Base-by-base conservation (phyloP, 2,113 vertebrate species). In the Polypterus bichir region DNA sequence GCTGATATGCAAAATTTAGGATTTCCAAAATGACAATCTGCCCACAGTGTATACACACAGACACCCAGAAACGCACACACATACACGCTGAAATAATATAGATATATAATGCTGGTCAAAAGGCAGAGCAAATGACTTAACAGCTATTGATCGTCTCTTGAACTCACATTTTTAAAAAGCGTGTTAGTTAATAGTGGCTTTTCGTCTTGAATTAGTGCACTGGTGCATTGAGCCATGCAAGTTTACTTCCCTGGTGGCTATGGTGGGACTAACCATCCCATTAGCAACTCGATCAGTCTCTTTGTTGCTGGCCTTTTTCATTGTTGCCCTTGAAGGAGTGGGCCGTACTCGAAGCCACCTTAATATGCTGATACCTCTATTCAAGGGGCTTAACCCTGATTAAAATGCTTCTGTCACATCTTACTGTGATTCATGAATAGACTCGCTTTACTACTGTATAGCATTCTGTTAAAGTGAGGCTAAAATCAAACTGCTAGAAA, bases 261-360 rank as follows among this genome's bases (percentile, higher is more conserved):
- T 79, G 77, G 71, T 80, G 78, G 76, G 79, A 72, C 79, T 76
- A 74, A 73, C 75, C 79, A 76, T 71, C 70, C 77, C 75, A 82
- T 84, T 83, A 83, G 74, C 75, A 74, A 80, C 79, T 83, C 83
- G 76, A 82, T 85, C 80, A 76, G 73, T 66, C 66, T 74, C 76
- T 86, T 84, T 83, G 82, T 85, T 76, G 73, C 73, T 73, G 56
- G 67, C 63, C 64, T 69, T 59, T 76, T 74, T 81, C 80, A 82
- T 76, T 80, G 71, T 75, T 64, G 73, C 73, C 73, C 71, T 83
- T 81, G 75, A 80, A 78, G 80, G 71, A 80, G 69, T 71, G 74
- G 66, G 76, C 71, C 66, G 70, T 69, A 69, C 54, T 72, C 55
- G 63, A 48, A 65, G 49, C 62, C 67, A 72, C 59, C 63, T 65